Evolutionary conservation across 2,113 vertebrate genomes (phyloP).

Genomic region (Gasterosteus nipponicus): DNA sequence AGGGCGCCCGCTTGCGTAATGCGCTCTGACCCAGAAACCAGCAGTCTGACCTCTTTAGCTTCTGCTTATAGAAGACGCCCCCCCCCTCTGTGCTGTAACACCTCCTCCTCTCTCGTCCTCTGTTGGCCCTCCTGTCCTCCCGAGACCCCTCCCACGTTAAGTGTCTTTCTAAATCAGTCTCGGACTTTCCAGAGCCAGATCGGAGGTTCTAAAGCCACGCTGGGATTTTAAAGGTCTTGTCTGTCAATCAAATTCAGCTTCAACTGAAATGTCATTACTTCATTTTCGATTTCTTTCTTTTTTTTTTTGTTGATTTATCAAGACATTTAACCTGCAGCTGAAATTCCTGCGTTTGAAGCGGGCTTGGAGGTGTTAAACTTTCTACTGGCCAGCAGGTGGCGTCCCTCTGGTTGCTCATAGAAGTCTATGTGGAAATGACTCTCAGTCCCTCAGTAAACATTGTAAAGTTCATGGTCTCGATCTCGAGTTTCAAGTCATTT

Average conservation of each 20-base stretch:
- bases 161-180: slow-evolving; percentile 45
- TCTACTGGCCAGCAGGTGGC: background rate
- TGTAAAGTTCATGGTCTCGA: background rate
- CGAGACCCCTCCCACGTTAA: slow-evolving; percentile 22
- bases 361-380: background rate
- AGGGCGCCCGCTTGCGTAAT: slow-evolving; percentile 58
- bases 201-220: background rate
- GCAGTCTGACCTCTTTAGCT: slow-evolving; percentile 70
- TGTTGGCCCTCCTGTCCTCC: slow-evolving; percentile 31
- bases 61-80: slow-evolving; percentile 66
- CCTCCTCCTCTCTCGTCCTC: slow-evolving; percentile 19
- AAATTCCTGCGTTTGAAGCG: background rate
- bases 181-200: slow-evolving; percentile 8
- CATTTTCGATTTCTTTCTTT: background rate
- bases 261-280: background rate
- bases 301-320: slow-evolving; percentile 3
- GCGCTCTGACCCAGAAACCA: slow-evolving; percentile 72
- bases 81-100: slow-evolving; percentile 10
- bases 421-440: background rate
- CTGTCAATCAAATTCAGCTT: background rate
- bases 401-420: background rate
- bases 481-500: background rate
- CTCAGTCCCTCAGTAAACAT: background rate
- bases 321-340: background rate
- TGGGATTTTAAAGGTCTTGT: background rate